Evolutionary conservation across 2,113 vertebrate species (phyloP).

Genomic region (Xiphophorus maculatus): DNA sequence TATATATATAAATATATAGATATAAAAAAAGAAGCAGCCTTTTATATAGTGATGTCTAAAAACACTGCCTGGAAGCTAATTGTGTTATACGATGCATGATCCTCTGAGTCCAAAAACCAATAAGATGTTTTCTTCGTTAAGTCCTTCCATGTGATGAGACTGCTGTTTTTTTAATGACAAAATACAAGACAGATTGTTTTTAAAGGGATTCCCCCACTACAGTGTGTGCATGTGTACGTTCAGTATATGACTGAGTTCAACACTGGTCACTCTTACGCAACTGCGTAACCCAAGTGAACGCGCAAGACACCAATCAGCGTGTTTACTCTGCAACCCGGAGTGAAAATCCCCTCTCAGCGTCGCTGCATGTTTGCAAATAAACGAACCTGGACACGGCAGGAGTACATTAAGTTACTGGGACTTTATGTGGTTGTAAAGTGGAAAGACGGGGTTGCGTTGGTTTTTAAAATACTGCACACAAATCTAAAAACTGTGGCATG

Average conservation of each 20-base stretch:
- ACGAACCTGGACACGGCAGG: background rate
- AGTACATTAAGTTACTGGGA: too few species aligned
- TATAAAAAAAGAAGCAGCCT: conserved; percentile 2
- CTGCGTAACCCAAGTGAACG: conserved; percentile 38
- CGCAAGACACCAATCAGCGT: conserved; percentile 55
- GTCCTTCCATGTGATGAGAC: conserved; percentile 46
- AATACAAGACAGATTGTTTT: background rate
- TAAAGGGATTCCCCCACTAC: background rate
- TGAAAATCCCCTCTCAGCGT: background rate
- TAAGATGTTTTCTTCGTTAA: conserved; percentile 35
- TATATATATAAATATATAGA: conserved; percentile 4
- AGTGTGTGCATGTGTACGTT: background rate
- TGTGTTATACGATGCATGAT: background rate
- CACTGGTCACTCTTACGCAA: conserved; percentile 5
- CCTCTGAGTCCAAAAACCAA: conserved; percentile 12
- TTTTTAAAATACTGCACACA: background rate
- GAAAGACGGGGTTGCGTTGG: background rate
- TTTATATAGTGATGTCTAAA: background rate
- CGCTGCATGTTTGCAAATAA: background rate
- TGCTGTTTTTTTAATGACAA: conserved; percentile 25
- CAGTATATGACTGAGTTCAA: background rate
- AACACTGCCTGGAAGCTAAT: conserved; percentile 9
- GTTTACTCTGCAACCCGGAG: conserved; percentile 32
- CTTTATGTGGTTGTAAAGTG: background rate
- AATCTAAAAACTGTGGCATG: too few species aligned